Evolutionary conservation across 2,888 invertebrate species (phyloP), one percentile per base, ranked within the genome.

Genomic region (Torymus aiolomorphi): DNA sequence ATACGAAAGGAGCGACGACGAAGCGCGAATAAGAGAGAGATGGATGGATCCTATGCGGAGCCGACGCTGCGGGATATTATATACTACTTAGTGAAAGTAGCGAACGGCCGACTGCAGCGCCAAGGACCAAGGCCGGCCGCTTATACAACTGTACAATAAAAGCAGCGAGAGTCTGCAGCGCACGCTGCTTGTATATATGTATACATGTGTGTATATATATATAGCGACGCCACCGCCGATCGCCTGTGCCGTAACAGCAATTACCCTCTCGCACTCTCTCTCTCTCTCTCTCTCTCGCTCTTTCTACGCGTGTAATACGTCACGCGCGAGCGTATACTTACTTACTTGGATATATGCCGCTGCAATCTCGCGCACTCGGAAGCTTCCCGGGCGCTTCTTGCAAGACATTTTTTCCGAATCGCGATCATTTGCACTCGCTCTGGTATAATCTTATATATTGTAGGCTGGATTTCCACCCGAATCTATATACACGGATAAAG

Each of bases 71-170:
- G 59, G 54, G 66, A 80, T 70, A 85, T 86, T 31, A 31, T 31
- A 31, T 31, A 31, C 31, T 31, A 85, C 80, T 85, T 84, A 89
- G 88, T 89, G 89, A 89, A 89, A 89, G 88, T 89, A 88, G 86
- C 86, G 83, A 85, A 82, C 84, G 80, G 85, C 84, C 88, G 87
- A 88, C 86, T 88, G 86, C 86, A 89, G 88, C 89, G 88, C 88
- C 86, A 89, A 88, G 89, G 89, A 89, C 88, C 89, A 89, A 89
- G 89, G 89, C 89, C 89, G 88, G 86, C 85, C 83, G 84, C 85
- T 87, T 87, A 84, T 83, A 84, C 84, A 84, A 84, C 84, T 84
- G 83, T 56, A 73, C 24, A 77, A 77, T 42, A 73, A 72, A 77
- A 80, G 61, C 56, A 59, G 56, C 69, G 54, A 62, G 73, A 73